Percentiles rank a stretch among this genome's conserved stretches.
phyloP scores from a whole-genome alignment of 2,888 invertebrate genomes.

The Brachycybe producta region DNA sequence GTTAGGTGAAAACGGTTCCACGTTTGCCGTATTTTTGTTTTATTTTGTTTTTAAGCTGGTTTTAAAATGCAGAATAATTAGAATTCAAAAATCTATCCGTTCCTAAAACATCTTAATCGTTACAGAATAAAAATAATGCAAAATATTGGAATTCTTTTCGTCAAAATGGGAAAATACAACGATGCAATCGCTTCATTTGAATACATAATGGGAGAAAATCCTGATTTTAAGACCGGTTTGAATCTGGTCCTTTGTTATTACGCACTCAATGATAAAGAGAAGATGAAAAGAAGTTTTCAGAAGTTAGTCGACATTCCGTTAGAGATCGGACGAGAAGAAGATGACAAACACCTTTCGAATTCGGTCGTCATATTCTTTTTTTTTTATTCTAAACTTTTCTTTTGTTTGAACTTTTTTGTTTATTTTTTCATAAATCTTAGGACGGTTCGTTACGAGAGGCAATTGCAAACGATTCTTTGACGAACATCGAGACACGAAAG shows the following conservation, averaged over 20 bases:
- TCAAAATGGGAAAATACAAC: constrained; percentile 89
- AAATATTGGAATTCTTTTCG: constrained; percentile 88
- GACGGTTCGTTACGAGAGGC: constrained; percentile 46
- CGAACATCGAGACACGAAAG: constrained; percentile 54
- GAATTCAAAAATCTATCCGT: neutral
- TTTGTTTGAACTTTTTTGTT: neutral
- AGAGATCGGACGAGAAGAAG: constrained; percentile 55
- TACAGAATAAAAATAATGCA: constrained; percentile 88
- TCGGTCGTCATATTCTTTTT: constrained; percentile 28
- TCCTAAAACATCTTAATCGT: neutral
- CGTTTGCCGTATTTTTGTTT: neutral
- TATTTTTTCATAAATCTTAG: neutral
- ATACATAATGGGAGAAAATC: constrained; percentile 92
- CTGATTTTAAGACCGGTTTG: constrained; percentile 74
- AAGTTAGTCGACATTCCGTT: constrained; percentile 76
- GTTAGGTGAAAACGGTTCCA: constrained; percentile 33
- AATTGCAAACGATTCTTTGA: constrained; percentile 61
- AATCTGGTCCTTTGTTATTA: constrained; percentile 80
- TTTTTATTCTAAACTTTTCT: neutral
- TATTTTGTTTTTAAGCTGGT: neutral
- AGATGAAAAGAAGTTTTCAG: constrained; percentile 84
- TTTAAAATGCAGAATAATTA: neutral
- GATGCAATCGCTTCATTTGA: constrained; percentile 95
- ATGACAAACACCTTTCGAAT: constrained; percentile 50
- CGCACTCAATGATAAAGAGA: constrained; percentile 79